phyloP scores from a whole-genome alignment of 2,888 invertebrate genomes.

The Siphonodentalium dalli region DNA sequence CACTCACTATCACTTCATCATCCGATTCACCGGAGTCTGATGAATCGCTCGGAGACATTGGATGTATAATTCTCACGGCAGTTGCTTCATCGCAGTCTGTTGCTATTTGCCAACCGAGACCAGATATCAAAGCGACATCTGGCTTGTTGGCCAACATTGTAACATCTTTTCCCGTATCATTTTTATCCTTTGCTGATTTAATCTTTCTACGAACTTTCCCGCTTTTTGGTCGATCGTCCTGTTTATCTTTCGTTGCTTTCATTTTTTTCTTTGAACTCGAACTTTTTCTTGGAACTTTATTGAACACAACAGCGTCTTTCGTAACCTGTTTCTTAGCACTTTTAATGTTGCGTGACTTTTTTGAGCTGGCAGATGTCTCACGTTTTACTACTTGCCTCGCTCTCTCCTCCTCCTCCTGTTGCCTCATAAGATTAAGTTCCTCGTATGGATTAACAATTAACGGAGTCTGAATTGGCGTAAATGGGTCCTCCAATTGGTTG shows the following conservation, averaged over 20 bases:
- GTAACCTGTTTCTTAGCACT: constrained; percentile 35
- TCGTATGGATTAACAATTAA: constrained; percentile 56
- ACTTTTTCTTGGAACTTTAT: constrained; percentile 31
- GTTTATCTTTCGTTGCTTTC: constrained; percentile 37
- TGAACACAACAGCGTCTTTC: constrained; percentile 33
- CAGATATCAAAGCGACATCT: constrained; percentile 52
- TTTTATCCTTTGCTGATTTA: constrained; percentile 38
- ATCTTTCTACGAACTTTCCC: constrained; percentile 37
- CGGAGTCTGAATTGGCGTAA: constrained; percentile 36
- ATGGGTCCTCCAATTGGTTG: constrained; percentile 1
- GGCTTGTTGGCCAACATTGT: constrained; percentile 36
- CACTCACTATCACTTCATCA: too few relatives aligned
- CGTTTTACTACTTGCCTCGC: constrained; percentile 30
- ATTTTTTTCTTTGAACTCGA: constrained; percentile 30
- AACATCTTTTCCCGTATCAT: constrained; percentile 32
- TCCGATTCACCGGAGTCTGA: constrained; percentile 38
- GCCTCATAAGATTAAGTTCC: constrained; percentile 34
- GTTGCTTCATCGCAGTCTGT: constrained; percentile 48
- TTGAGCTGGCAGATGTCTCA: constrained; percentile 36
- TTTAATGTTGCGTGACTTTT: constrained; percentile 33
- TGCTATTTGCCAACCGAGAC: constrained; percentile 57
- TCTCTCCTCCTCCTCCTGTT: constrained; percentile 3
- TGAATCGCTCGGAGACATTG: constrained; percentile 32
- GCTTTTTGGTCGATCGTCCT: constrained; percentile 41
- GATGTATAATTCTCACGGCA: constrained; percentile 41